phyloP scores from a whole-genome alignment of 2,888 invertebrate genomes.

The Aethes cnicana region DNA sequence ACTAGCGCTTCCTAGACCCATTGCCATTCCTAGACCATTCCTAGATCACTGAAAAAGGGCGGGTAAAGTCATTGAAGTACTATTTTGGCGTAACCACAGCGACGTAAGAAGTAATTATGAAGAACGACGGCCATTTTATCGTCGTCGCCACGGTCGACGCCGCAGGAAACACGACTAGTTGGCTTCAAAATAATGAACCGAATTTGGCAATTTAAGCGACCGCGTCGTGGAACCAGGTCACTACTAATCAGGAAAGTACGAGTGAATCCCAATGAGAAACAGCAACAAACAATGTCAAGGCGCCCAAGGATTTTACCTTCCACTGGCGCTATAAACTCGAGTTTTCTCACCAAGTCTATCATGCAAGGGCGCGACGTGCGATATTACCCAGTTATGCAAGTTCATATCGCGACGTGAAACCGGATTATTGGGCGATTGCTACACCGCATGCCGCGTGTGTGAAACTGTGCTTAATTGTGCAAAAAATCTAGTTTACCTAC shows the following conservation, averaged over 20 bases:
- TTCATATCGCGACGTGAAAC: conserved; percentile 36
- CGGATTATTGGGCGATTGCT: conserved; percentile 52
- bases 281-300: too few relatives aligned
- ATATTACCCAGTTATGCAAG: conserved; percentile 24
- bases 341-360: not conserved
- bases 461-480: conserved; percentile 19
- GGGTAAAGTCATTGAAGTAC: too few relatives aligned
- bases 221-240: conserved; percentile 14
- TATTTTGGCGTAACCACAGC: not conserved
- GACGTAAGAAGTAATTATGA: not conserved
- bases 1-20: too few relatives aligned
- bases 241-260: conserved; percentile 10
- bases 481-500: conserved; percentile 20
- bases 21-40: too few relatives aligned
- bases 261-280: too few relatives aligned
- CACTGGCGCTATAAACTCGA: not conserved
- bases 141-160: conserved; percentile 1
- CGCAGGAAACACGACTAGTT: conserved; percentile 19
- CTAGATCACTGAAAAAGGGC: not conserved
- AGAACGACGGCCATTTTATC: conserved; percentile 6
- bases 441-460: conserved; percentile 46
- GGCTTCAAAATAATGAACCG: conserved; percentile 21
- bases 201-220: conserved; percentile 24
- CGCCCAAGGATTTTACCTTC: too few relatives aligned
- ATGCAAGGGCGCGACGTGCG: not conserved